Percentiles rank a stretch among this genome's conserved stretches.
Conservation (phyloP, 2,113 vertebrate species). For the Indicator maculatus region DNA sequence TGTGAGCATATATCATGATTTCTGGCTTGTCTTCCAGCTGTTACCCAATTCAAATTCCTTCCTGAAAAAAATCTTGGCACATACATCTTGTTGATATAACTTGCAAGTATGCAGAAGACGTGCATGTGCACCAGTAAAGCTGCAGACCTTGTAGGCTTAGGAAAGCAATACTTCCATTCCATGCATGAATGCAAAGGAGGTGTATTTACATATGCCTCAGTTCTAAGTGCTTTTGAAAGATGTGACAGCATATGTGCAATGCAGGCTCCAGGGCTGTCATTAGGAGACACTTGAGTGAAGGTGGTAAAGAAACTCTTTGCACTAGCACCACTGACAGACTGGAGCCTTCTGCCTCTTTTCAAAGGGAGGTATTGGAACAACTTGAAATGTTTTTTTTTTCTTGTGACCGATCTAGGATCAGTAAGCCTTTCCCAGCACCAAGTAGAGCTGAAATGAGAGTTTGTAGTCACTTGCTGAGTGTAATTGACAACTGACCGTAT, state of each 20-base stretch:
- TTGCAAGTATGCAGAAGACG: background rate
- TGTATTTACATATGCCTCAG: background rate
- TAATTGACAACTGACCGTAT: fast-evolving
- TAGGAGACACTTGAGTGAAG: background rate
- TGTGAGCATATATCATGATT: background rate
- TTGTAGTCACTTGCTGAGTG: background rate
- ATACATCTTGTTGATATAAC: background rate
- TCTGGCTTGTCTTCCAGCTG: background rate
- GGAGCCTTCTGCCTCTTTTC: slow-evolving; percentile 1
- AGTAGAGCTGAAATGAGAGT: background rate
- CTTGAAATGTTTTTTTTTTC: background rate
- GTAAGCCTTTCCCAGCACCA: slow-evolving; percentile 12
- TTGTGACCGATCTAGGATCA: slow-evolving; percentile 15
- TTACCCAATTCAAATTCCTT: background rate
- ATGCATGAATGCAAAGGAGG: background rate
- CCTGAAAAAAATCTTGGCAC: background rate
- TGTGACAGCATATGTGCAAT: background rate
- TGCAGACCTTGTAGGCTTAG: background rate
- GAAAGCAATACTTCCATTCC: background rate
- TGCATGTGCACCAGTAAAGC: background rate
- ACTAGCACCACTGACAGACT: background rate
- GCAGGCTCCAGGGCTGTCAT: background rate
- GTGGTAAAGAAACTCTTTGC: slow-evolving; percentile 23
- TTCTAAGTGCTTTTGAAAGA: background rate
- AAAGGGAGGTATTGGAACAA: background rate